phyloP scores from a whole-genome alignment of 2,113 vertebrate species.

The Grus americana region DNA sequence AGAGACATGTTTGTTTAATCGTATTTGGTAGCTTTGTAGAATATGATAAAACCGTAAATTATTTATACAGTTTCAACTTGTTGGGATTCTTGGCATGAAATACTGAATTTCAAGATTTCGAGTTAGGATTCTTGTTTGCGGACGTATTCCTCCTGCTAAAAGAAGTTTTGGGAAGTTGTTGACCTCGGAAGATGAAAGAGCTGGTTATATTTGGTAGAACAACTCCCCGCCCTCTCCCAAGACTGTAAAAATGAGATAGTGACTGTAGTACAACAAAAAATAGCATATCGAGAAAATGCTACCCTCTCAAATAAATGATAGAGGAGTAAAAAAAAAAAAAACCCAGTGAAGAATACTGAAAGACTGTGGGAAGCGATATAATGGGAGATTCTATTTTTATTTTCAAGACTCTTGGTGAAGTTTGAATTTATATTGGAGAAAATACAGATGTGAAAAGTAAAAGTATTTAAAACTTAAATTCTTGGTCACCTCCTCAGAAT shows the following conservation, averaged over 20 bases:
- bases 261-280: slow-evolving; percentile 24
- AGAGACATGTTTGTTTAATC: background rate
- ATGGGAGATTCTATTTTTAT: background rate
- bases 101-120: background rate
- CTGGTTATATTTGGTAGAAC: slow-evolving; percentile 44
- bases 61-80: background rate
- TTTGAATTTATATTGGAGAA: background rate
- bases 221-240: slow-evolving; percentile 35
- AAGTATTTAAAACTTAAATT: background rate
- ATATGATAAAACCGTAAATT: background rate
- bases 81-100: background rate
- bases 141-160: background rate
- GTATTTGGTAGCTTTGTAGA: background rate
- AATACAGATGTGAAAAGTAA: background rate
- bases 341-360: background rate
- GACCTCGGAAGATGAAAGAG: slow-evolving; percentile 54
- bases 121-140: background rate
- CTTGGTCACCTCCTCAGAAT: background rate
- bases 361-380: background rate
- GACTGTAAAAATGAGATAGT: slow-evolving; percentile 53
- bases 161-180: slow-evolving; percentile 60
- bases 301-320: background rate
- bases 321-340: background rate
- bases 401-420: background rate
- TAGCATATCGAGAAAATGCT: background rate